Percentiles rank a stretch among this genome's conserved stretches.
These are phyloP conservation scores for Rhinogobio ventralis DNA, from an alignment of 2,797 vertebrate species.

Conservation along the genomic window DNA sequence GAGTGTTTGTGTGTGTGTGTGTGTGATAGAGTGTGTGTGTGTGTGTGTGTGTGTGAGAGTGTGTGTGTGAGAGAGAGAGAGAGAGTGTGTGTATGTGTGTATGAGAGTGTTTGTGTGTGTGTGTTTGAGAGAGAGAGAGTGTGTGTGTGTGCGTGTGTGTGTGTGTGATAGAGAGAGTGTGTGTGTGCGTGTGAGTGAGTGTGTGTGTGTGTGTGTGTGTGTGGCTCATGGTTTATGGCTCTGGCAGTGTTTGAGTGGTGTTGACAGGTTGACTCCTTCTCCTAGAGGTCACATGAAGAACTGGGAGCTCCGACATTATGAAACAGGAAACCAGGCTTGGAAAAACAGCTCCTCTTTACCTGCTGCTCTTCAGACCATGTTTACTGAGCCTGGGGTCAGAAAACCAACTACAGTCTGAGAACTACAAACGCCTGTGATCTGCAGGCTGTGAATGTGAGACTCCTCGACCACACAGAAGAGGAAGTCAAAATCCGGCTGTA, in stretches of 20 bases:
- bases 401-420: not conserved
- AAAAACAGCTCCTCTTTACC: slow-evolving; percentile 35
- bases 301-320: slow-evolving; percentile 55
- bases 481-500: not conserved
- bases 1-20: too few relatives aligned
- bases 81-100: too few relatives aligned
- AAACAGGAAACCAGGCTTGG: slow-evolving; percentile 49
- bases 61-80: rapidly evolving
- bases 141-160: not conserved
- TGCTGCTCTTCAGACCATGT: not conserved
- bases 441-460: not conserved
- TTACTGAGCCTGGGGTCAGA: not conserved
- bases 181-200: not conserved
- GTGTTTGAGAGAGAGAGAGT: not conserved
- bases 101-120: not conserved
- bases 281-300: slow-evolving; percentile 73
- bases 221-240: slow-evolving; percentile 74
- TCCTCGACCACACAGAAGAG: not conserved
- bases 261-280: slow-evolving; percentile 74
- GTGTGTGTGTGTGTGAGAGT: rapidly evolving
- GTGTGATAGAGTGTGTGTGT: too few relatives aligned
- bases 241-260: slow-evolving; percentile 71
- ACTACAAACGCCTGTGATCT: not conserved
- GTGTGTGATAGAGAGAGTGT: too few relatives aligned
- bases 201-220: not conserved